Conservation (phyloP, 2,113 vertebrate species). For the Menura novaehollandiae region DNA sequence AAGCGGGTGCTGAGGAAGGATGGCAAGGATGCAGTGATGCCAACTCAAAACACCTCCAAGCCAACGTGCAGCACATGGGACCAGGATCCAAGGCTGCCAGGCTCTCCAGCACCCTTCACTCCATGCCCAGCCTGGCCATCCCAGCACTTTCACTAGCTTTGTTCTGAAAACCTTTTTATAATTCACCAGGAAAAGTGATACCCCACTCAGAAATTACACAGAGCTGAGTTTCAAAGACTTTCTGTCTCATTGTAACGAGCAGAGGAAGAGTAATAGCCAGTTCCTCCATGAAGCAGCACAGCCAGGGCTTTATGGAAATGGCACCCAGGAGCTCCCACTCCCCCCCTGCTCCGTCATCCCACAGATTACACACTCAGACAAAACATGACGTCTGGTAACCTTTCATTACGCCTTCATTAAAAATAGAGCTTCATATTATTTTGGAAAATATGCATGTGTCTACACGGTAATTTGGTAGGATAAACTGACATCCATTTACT, state of each 20-base stretch:
- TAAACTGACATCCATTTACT: not conserved
- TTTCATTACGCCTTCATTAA: slow-evolving; percentile 48
- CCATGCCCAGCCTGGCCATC: not conserved
- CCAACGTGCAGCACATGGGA: not conserved
- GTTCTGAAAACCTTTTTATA: not conserved
- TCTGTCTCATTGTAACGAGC: not conserved
- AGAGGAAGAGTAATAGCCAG: not conserved
- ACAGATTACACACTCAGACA: not conserved
- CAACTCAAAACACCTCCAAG: not conserved
- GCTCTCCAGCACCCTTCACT: not conserved
- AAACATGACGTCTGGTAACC: not conserved
- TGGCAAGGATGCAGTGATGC: fast-evolving
- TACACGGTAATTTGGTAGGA: not conserved
- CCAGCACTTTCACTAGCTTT: not conserved
- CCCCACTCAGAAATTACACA: not conserved
- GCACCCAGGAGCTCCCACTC: not conserved
- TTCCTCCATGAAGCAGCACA: not conserved
- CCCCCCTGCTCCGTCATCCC: not conserved
- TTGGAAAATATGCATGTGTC: slow-evolving; percentile 26
- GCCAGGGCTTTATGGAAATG: slow-evolving; percentile 1
- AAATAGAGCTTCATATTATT: slow-evolving; percentile 24
- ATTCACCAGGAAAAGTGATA: not conserved
- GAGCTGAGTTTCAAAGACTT: fast-evolving
- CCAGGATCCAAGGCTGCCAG: not conserved
- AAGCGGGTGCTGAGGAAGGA: not conserved